Percentiles rank a stretch among this genome's conserved stretches.
These are phyloP conservation scores for Harpagoxenus sublaevis DNA, from an alignment of 2,888 invertebrate species.

Conservation along the genomic window DNA sequence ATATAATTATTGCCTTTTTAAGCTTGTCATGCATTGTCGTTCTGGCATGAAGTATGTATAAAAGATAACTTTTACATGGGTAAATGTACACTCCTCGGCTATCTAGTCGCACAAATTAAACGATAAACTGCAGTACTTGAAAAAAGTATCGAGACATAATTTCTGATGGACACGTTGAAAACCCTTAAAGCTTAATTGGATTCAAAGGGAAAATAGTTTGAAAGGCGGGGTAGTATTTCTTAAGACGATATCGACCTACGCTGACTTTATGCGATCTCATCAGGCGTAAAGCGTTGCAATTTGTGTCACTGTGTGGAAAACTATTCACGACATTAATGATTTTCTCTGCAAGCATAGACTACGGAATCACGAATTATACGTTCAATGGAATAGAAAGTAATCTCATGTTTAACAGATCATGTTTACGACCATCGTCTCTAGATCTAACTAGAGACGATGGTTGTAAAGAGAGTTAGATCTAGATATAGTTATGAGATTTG, in stretches of 20 bases:
- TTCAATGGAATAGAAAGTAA: conserved; percentile 22
- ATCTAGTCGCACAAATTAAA: conserved; percentile 46
- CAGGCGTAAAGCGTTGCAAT: conserved; percentile 62
- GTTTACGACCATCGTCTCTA: conserved; percentile 1
- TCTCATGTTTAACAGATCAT: conserved; percentile 5
- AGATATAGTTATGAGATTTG: background rate
- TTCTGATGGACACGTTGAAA: conserved; percentile 61
- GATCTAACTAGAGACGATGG: background rate
- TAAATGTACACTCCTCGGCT: background rate
- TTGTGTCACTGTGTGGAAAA: conserved; percentile 43
- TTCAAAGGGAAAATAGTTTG: conserved; percentile 54
- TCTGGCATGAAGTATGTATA: background rate
- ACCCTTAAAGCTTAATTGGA: conserved; percentile 71
- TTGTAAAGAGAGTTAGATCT: background rate
- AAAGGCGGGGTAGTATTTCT: conserved; percentile 50
- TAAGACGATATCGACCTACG: conserved; percentile 58
- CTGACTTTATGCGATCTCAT: conserved; percentile 61
- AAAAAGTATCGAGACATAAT: conserved; percentile 65
- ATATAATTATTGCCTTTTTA: background rate
- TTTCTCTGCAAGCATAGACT: conserved; percentile 3
- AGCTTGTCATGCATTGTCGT: background rate
- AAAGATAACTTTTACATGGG: background rate
- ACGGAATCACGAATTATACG: conserved; percentile 28
- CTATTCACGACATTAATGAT: conserved; percentile 39
- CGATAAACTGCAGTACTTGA: conserved; percentile 48